These are phyloP conservation scores for Eulemur macaco DNA, from an alignment of 2,113 vertebrate species.

Conservation along the genomic window DNA sequence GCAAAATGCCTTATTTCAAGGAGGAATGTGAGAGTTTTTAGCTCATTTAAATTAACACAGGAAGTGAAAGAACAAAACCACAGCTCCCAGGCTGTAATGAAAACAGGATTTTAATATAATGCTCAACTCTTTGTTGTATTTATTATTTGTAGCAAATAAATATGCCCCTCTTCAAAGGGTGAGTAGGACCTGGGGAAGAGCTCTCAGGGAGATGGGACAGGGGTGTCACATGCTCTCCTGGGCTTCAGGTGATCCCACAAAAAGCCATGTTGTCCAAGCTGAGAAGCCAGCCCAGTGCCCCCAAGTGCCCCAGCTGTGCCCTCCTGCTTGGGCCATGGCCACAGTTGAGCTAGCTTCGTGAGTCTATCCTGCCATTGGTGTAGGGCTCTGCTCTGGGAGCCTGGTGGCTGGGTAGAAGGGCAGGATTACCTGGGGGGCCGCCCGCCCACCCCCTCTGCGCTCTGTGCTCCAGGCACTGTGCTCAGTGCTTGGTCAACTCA, in stretches of 20 bases:
- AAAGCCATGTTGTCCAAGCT: conserved; percentile 93
- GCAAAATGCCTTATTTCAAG: neutral
- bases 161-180: conserved; percentile 16
- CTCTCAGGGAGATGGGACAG: neutral
- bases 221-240: conserved; percentile 91
- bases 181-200: neutral
- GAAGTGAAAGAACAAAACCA: neutral
- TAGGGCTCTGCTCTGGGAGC: conserved; percentile 83
- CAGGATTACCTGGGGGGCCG: neutral
- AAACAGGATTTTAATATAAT: conserved; percentile 75
- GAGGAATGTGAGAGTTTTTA: neutral
- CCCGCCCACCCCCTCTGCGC: neutral
- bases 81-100: neutral
- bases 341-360: conserved; percentile 92
- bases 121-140: conserved; percentile 64
- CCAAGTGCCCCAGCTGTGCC: conserved; percentile 88
- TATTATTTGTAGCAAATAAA: conserved; percentile 86
- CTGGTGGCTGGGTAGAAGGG: conserved; percentile 85
- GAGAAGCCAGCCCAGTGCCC: conserved; percentile 90
- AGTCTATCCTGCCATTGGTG: conserved; percentile 84
- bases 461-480: neutral
- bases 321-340: conserved; percentile 88
- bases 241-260: conserved; percentile 91
- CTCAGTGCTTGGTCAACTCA: neutral
- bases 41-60: neutral